These are phyloP conservation scores for Cetonia aurata DNA, from an alignment of 2,888 invertebrate species.

Conservation along the genomic window DNA sequence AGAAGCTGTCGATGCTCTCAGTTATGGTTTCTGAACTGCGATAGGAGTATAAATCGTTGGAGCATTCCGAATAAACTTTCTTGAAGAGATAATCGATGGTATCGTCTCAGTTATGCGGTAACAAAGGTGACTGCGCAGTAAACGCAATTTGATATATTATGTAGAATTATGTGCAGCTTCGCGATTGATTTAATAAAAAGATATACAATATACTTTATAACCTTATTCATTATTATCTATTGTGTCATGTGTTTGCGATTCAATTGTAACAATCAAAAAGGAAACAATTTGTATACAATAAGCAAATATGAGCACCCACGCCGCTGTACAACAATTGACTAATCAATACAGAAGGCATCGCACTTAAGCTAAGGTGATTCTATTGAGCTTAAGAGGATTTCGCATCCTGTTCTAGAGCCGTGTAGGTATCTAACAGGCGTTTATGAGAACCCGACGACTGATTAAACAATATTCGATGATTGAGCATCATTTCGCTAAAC, in stretches of 20 bases:
- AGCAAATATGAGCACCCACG: not conserved
- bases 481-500: conserved; percentile 39
- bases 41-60: not conserved
- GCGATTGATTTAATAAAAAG: no score
- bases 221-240: no score
- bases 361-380: not conserved
- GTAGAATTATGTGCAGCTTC: no score
- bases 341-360: conserved; percentile 12
- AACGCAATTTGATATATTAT: no score
- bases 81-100: no score
- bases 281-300: not conserved
- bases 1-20: conserved; percentile 8
- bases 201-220: no score
- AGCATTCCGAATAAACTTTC: conserved; percentile 6
- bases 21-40: not conserved
- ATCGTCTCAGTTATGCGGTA: no score
- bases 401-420: conserved; percentile 10
- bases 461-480: conserved; percentile 40
- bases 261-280: conserved; percentile 1
- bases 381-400: conserved; percentile 16
- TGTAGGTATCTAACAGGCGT: conserved; percentile 3
- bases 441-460: not conserved
- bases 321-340: conserved; percentile 24
- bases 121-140: no score
- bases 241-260: not conserved